phyloP scores from a whole-genome alignment of 2,888 invertebrate genomes.

The Odiellus spinosus region DNA sequence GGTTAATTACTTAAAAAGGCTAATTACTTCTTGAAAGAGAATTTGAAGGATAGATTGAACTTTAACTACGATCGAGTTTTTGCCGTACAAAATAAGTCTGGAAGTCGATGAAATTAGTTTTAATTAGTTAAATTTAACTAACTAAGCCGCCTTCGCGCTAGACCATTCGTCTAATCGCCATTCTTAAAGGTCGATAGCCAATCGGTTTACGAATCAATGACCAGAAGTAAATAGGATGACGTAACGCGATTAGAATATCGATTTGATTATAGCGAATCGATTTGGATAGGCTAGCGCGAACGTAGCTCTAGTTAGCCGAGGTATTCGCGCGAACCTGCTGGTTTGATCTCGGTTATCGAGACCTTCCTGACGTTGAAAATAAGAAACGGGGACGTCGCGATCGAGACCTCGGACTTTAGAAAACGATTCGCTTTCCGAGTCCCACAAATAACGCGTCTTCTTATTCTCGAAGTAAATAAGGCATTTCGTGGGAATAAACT shows the following conservation, averaged over 20 bases:
- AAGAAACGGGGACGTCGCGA: slow-evolving; percentile 42
- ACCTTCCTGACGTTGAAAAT: slow-evolving; percentile 41
- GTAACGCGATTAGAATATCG: too few species aligned
- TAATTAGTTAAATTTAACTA: neutral
- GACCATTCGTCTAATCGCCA: too few species aligned
- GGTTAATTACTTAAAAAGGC: too few species aligned
- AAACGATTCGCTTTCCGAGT: slow-evolving; percentile 43
- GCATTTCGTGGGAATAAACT: slow-evolving; percentile 33
- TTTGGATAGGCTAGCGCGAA: too few species aligned
- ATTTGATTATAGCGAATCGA: too few species aligned
- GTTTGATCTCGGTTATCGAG: neutral
- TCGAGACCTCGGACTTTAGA: slow-evolving; percentile 54
- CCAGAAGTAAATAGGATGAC: too few species aligned
- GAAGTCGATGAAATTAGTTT: neutral
- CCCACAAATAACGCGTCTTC: slow-evolving; percentile 69
- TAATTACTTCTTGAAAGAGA: slow-evolving; percentile 44
- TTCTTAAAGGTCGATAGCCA: too few species aligned
- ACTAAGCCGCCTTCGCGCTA: slow-evolving; percentile 2
- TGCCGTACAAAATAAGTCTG: slow-evolving; percentile 63
- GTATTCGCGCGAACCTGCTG: neutral
- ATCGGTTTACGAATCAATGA: too few species aligned
- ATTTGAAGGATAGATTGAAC: slow-evolving; percentile 27
- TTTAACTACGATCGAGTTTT: slow-evolving; percentile 59
- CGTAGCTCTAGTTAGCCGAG: neutral
- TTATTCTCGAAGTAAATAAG: slow-evolving; percentile 60